phyloP scores from a whole-genome alignment of 1,140 invertebrate genomes.

The Anastrepha ludens region DNA sequence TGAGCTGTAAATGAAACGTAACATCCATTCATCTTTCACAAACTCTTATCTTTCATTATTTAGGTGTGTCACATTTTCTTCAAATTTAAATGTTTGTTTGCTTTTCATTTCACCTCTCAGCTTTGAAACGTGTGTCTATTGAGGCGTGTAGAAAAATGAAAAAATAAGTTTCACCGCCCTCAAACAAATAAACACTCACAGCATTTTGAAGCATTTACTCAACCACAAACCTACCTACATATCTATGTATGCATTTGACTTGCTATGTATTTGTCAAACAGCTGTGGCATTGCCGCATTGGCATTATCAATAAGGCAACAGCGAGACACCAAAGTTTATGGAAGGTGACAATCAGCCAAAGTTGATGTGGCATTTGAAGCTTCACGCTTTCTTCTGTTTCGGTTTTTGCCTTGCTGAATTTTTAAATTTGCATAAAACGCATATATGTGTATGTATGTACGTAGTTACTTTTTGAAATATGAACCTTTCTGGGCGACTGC shows the following conservation, averaged over 20 bases:
- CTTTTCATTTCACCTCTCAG: slow-evolving; percentile 12
- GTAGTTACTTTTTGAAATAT: slow-evolving; percentile 31
- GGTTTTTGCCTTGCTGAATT: background rate
- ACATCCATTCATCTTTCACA: slow-evolving; percentile 31
- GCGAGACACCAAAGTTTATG: background rate
- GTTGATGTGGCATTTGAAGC: background rate
- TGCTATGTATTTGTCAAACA: background rate
- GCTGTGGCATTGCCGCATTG: slow-evolving; percentile 3
- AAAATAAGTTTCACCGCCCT: background rate
- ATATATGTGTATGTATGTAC: too few species aligned
- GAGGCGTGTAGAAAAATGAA: slow-evolving; percentile 47
- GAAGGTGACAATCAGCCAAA: background rate
- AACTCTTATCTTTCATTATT: background rate
- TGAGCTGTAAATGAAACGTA: background rate
- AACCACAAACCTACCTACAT: background rate
- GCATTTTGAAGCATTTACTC: background rate
- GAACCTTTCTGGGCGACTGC: background rate
- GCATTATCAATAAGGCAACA: slow-evolving; percentile 2
- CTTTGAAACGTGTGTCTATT: slow-evolving; percentile 51
- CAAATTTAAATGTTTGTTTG: background rate
- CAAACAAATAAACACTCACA: background rate
- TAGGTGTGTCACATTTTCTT: background rate
- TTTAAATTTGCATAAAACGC: slow-evolving; percentile 38
- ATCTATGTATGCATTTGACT: background rate
- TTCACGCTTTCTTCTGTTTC: background rate